These are phyloP conservation scores for Columba livia DNA, from an alignment of 2,113 vertebrate species.

Conservation along the genomic window DNA sequence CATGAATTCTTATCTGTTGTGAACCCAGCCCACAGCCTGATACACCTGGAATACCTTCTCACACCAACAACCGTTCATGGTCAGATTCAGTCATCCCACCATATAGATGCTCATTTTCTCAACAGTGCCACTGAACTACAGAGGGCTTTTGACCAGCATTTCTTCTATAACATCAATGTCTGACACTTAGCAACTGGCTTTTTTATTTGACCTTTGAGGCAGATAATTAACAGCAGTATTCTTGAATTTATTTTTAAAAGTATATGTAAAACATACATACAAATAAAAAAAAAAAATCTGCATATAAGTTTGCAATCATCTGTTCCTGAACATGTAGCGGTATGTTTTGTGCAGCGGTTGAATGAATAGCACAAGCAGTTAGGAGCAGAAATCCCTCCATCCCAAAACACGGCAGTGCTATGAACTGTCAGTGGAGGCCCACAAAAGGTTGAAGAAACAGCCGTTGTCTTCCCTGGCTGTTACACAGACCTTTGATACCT, in stretches of 20 bases:
- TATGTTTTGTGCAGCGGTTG: neutral
- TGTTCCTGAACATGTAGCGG: neutral
- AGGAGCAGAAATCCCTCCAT: neutral
- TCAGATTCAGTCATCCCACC: neutral
- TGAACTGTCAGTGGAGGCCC: neutral
- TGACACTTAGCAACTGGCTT: neutral
- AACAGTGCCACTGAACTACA: neutral
- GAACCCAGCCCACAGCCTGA: neutral
- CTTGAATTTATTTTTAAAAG: neutral
- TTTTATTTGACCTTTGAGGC: neutral
- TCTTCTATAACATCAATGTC: neutral
- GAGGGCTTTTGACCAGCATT: neutral
- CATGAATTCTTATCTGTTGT: neutral
- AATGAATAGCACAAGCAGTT: neutral
- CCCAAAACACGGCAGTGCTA: neutral
- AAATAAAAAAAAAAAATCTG: fast-evolving
- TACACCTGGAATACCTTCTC: neutral
- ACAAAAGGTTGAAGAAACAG: neutral
- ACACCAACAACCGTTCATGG: neutral
- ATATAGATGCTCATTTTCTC: neutral
- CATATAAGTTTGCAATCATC: neutral
- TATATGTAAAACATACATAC: neutral
- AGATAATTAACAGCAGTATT: neutral
- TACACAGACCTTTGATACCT: neutral
- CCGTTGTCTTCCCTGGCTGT: neutral